Conservation (phyloP, 2,888 invertebrate species). For the Netelia virgata region DNA sequence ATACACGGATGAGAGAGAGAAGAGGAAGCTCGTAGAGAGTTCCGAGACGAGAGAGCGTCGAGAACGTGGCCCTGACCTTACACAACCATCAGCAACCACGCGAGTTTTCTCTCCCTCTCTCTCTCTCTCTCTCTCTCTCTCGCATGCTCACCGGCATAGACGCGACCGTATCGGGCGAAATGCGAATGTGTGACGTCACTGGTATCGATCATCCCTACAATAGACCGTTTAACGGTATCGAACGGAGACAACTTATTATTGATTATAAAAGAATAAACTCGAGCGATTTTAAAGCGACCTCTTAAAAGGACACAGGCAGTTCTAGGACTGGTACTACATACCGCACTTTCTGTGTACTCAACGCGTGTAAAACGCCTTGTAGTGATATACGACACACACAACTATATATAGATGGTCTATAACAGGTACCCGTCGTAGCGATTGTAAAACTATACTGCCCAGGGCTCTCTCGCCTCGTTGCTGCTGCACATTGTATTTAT, state of each 20-base stretch:
- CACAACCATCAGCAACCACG: conserved; percentile 72
- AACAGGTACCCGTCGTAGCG: conserved; percentile 45
- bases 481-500: conserved; percentile 38
- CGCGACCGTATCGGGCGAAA: conserved; percentile 63
- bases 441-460: conserved; percentile 63
- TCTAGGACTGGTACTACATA: conserved; percentile 67
- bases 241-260: background rate
- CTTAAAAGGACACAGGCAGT: conserved; percentile 62
- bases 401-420: conserved; percentile 15
- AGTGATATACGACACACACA: background rate
- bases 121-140: conserved; percentile 34
- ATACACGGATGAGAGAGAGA: conserved; percentile 37
- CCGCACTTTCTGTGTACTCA: conserved; percentile 54
- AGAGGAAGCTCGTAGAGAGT: conserved; percentile 58
- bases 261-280: background rate
- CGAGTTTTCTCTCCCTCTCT: conserved; percentile 43
- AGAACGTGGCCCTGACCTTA: conserved; percentile 80
- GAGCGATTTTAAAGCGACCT: conserved; percentile 36
- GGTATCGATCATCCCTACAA: conserved; percentile 60
- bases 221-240: background rate
- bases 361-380: conserved; percentile 43
- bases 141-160: conserved; percentile 38
- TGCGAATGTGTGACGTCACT: conserved; percentile 72
- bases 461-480: conserved; percentile 13
- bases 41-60: conserved; percentile 65